Evolutionary conservation across 2,113 vertebrate species (phyloP), one percentile per base, ranked within the genome.

Genomic region (Pseudonaja textilis): DNA sequence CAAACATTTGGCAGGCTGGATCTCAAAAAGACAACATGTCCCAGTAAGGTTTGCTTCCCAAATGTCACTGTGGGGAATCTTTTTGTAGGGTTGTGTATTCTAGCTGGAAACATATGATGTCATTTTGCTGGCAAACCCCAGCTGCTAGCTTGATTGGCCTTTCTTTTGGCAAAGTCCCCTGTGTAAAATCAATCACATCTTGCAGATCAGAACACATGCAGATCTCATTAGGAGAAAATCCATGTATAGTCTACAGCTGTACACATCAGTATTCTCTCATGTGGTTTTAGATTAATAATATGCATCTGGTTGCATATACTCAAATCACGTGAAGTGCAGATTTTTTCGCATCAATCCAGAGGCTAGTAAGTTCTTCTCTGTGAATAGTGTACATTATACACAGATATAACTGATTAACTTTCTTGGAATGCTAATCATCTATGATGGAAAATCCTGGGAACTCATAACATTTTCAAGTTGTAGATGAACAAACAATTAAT

Each of bases 161-260:
- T 18, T 29, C 14, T 94, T 86, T 93, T 91, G 93, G 81, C 26
- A 89, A 95, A 54, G 14, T 69, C 42, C 91, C 52, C 54, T 26
- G 52, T 94, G 88, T 89, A 91, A 95, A 96, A 90, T 91, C 34
- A 74, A 64, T 94, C 95, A 92, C 39, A 89, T 94, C 29, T 92
- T 95, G 88, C 57, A 34, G 88, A 92, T 94, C 56, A 74, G 94
- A 91, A 57, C 45, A 47, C 56, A 89, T 89, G 86, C n/a, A 93
- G 52, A 86, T 93, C 88, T 92, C 88, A 90, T 90, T 88, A 93
- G 52, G 61, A 94, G 87, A 45, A 96, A 94, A 55, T 93, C 34
- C 52, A 88, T 89, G 47, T 54, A 47, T 92, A 89, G 87, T 74
- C 50, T 94, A 91, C 39, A 94, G 64, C 88, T 96, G 39, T 64